Evolutionary conservation across 2,888 invertebrate species (phyloP), one percentile per base, ranked within the genome.

Genomic region (Athripsodes cinereus): DNA sequence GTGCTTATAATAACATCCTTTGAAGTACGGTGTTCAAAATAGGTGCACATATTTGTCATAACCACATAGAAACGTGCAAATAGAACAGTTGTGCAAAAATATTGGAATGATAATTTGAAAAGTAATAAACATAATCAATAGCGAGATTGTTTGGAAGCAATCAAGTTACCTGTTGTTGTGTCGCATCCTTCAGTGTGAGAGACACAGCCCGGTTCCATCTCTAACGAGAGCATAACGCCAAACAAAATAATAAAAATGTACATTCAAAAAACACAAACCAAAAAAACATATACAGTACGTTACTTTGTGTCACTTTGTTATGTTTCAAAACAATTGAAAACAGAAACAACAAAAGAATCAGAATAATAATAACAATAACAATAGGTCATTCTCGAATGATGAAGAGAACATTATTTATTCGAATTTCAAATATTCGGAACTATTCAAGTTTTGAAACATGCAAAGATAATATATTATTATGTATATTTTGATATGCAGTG

Each of bases 121-220:
- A 26, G 10, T 26, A 10, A 26, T 26, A 26, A 26, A 48, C 48
- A 18, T 11, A 13, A 21, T 6, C 13, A 49, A 47, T 20, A 47
- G 34, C 13, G 20, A 34, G 6, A 57, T 55, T 47, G 58, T 53
- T 53, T 68, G 75, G 55, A 51, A 34, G 13, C 13, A 40, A 40
- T 40, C 2, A 40, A 56, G 40, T 75, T 84, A 87, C 85, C 89
- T 91, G 92, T 88, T 81, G 91, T 88, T 80, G 91, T 91, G 81
- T 92, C 92, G 83, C 92, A 92, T 82, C 92, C 91, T 78, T 92
- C 92, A 76, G 90, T 87, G 81, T 92, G 92, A 73, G 92, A 92
- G 75, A 91, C 87, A 83, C 92, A 92, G 80, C 92, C 92, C 75
- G 85, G 84, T 79, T 90, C 91, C 81, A 88, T 83, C 82, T 90